Evolutionary conservation across 2,888 invertebrate genomes (phyloP).

Genomic region (Nebria salina): DNA sequence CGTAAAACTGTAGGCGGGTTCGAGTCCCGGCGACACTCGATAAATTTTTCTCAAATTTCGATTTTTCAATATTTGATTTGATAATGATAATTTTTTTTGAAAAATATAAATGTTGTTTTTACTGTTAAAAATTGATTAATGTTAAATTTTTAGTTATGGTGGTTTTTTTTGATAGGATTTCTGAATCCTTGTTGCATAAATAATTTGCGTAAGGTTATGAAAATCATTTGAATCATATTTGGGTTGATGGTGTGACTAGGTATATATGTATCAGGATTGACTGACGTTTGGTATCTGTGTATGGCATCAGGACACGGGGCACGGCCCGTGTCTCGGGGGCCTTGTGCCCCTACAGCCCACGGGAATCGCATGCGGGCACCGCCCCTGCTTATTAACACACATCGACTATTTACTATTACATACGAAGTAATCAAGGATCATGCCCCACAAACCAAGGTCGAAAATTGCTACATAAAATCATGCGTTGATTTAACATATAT

Average conservation of each 20-base stretch:
- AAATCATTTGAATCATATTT: background rate
- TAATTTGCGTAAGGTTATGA: background rate
- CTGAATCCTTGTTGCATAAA: too few relatives aligned
- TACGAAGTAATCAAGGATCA: background rate
- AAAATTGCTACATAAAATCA: background rate
- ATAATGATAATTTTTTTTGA: too few relatives aligned
- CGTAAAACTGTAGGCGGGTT: too few relatives aligned
- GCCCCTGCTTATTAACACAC: slow-evolving; percentile 41
- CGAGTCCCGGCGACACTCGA: too few relatives aligned
- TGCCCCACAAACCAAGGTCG: background rate
- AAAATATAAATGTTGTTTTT: too few relatives aligned
- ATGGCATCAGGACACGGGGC: slow-evolving; percentile 42
- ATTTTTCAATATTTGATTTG: too few relatives aligned
- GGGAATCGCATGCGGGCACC: slow-evolving; percentile 37
- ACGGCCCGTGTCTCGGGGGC: slow-evolving; percentile 30
- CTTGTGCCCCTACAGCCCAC: slow-evolving; percentile 14
- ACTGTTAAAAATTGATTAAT: too few relatives aligned
- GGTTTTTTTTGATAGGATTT: too few relatives aligned
- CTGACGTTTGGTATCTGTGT: slow-evolving; percentile 36
- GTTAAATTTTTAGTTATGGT: too few relatives aligned
- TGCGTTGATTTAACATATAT: background rate
- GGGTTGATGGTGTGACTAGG: background rate
- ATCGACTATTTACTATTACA: slow-evolving; percentile 26
- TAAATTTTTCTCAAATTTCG: too few relatives aligned
- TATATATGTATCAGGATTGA: slow-evolving; percentile 26